Evolutionary conservation across 2,797 vertebrate species (phyloP).

Genomic region (Hyperoplus immaculatus): DNA sequence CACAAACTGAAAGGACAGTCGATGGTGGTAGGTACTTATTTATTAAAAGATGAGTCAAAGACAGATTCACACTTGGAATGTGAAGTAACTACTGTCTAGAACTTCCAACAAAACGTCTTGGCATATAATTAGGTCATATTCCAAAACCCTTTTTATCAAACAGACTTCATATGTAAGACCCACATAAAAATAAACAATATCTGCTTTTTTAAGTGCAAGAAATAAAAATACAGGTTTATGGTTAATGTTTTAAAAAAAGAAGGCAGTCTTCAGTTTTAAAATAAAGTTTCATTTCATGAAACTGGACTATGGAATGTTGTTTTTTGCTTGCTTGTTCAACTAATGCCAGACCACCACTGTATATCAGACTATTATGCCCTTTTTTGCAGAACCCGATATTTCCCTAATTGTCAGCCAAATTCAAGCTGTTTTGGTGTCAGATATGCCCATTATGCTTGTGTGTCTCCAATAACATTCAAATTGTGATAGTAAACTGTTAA

Average conservation of each 20-base stretch:
- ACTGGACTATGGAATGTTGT: constrained; percentile 89
- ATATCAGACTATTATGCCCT: constrained; percentile 77
- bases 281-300: constrained; percentile 90
- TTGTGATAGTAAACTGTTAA: constrained; percentile 65
- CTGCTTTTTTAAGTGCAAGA: constrained; percentile 90
- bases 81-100: constrained; percentile 87
- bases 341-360: constrained; percentile 83
- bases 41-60: constrained; percentile 91
- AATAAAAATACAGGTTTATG: constrained; percentile 89
- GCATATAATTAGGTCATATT: constrained; percentile 87
- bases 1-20: constrained; percentile 87
- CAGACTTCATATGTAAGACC: constrained; percentile 88
- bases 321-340: constrained; percentile 84
- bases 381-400: constrained; percentile 65
- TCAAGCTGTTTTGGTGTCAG: constrained; percentile 72
- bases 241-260: constrained; percentile 87
- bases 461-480: constrained; percentile 79
- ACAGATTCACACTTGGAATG: constrained; percentile 89
- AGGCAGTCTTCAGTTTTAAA: constrained; percentile 89
- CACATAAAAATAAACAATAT: constrained; percentile 90
- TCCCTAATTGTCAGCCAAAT: constrained; percentile 60
- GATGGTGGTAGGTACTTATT: constrained; percentile 89
- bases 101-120: constrained; percentile 81
- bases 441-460: constrained; percentile 66
- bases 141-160: constrained; percentile 86